These are phyloP conservation scores for Darevskia nairensis DNA, from an alignment of 2,797 vertebrate species.

Conservation along the genomic window DNA sequence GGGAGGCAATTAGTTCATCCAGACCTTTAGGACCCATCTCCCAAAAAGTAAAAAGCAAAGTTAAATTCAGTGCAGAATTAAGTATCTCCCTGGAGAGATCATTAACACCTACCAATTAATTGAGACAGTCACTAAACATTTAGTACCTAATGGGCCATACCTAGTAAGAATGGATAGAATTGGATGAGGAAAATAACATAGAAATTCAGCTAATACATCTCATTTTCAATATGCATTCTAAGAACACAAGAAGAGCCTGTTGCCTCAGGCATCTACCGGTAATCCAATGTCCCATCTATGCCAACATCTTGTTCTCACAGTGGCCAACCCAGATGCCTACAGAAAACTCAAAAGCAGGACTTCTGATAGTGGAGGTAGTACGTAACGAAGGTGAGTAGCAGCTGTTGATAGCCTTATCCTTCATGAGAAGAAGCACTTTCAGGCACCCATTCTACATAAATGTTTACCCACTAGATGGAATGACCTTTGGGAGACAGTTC, in stretches of 20 bases:
- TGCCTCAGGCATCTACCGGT: too few relatives aligned
- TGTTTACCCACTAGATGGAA: background rate
- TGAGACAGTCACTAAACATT: slow-evolving; percentile 78
- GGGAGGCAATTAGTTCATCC: background rate
- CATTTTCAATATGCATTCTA: background rate
- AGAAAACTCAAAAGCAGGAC: too few relatives aligned
- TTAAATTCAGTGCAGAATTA: slow-evolving; percentile 66
- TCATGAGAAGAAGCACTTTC: background rate
- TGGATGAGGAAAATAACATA: slow-evolving; percentile 14
- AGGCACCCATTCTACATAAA: background rate
- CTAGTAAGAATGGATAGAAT: slow-evolving; percentile 37
- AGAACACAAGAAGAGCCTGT: too few relatives aligned
- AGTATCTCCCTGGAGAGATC: slow-evolving; percentile 82
- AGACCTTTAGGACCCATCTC: background rate
- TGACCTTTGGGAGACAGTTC: background rate
- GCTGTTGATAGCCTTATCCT: too few relatives aligned
- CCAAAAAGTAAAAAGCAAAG: background rate
- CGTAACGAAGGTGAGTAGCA: too few relatives aligned
- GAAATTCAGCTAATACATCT: slow-evolving; percentile 19
- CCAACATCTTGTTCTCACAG: too few relatives aligned
- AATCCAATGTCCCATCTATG: too few relatives aligned
- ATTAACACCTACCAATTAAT: slow-evolving; percentile 71
- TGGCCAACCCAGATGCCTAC: too few relatives aligned
- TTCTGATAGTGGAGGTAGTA: too few relatives aligned
- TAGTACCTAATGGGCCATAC: slow-evolving; percentile 77